Conservation (phyloP, 2,797 vertebrate genomes). For the Danio aesculapii region DNA sequence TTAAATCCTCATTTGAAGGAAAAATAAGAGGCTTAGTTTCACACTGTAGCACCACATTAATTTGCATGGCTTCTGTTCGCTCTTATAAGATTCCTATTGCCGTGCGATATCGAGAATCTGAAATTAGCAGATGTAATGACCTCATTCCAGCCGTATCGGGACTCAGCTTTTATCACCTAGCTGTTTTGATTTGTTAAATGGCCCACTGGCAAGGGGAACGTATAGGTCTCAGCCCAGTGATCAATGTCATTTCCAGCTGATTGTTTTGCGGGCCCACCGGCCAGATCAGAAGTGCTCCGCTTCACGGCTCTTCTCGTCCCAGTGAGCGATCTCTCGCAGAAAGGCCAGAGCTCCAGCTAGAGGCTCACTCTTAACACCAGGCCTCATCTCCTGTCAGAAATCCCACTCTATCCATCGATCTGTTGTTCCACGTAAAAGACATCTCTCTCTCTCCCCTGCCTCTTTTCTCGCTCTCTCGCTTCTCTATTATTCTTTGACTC, state of each 20-base stretch:
- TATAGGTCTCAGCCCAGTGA: conserved; percentile 24
- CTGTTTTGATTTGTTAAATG: conserved; percentile 45
- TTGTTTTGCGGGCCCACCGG: conserved; percentile 40
- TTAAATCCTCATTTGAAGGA: conserved; percentile 81
- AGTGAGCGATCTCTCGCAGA: conserved; percentile 65
- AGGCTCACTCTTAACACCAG: conserved; percentile 72
- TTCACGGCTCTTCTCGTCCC: conserved; percentile 52
- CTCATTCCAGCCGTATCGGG: conserved; percentile 38
- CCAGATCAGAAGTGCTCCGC: conserved; percentile 38
- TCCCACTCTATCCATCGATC: conserved; percentile 64
- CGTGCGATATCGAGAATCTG: conserved; percentile 45
- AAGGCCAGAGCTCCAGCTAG: conserved; percentile 73
- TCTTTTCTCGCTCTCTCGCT: conserved; percentile 63
- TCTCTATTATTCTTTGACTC: conserved; percentile 63
- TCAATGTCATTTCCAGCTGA: conserved; percentile 40
- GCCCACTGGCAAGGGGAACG: background rate
- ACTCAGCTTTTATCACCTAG: conserved; percentile 11
- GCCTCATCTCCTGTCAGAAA: conserved; percentile 76
- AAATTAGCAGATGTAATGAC: conserved; percentile 56
- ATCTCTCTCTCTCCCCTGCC: conserved; percentile 74
- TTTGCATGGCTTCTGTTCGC: conserved; percentile 74
- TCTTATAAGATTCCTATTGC: conserved; percentile 63
- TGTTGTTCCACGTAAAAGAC: conserved; percentile 72
- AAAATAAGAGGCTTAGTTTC: conserved; percentile 81
- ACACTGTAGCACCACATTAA: conserved; percentile 74